Conservation (phyloP, 2,113 vertebrate genomes). For the Nothoprocta perdicaria region DNA sequence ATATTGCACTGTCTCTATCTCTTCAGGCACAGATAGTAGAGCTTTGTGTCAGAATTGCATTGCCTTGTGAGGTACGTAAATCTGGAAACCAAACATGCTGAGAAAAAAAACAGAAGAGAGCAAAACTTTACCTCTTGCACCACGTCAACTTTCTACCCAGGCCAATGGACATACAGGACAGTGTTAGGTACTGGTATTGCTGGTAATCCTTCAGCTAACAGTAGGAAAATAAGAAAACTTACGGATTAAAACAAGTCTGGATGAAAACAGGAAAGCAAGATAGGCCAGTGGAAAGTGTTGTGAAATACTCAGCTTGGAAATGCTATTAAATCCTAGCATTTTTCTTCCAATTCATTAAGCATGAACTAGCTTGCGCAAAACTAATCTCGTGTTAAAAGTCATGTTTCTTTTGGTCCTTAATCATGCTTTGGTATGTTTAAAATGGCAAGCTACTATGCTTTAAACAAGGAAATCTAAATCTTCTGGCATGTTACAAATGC, state of each 20-base stretch:
- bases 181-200: not conserved
- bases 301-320: not conserved
- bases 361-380: not conserved
- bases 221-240: not conserved
- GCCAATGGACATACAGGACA: not conserved
- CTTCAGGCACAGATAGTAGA: not conserved
- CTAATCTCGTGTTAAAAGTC: not conserved
- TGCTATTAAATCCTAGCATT: not conserved
- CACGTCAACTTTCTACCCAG: not conserved
- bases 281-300: not conserved
- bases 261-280: not conserved
- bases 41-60: not conserved
- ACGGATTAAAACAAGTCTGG: not conserved
- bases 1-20: not conserved
- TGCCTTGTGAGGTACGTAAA: not conserved
- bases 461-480: not conserved
- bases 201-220: not conserved
- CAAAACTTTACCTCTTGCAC: not conserved
- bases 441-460: not conserved
- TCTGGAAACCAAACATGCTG: not conserved
- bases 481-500: not conserved
- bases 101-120: not conserved
- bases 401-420: not conserved
- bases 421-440: not conserved
- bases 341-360: not conserved